Conservation (phyloP, 2,797 vertebrate genomes). For the Rhinella marina region DNA sequence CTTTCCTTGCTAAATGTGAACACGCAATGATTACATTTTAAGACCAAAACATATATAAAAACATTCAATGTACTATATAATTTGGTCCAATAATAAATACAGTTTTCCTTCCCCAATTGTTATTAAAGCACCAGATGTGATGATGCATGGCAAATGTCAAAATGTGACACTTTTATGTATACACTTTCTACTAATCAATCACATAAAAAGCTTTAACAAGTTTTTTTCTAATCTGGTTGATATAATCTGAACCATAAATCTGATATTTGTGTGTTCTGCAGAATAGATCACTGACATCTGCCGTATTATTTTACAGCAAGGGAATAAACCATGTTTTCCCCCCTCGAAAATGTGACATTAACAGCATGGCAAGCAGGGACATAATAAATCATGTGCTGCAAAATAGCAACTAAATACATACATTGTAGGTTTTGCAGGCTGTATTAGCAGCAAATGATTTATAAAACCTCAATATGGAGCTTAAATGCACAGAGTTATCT, state of each 20-base stretch:
- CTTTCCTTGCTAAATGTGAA: conserved; percentile 26
- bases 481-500: too few relatives aligned
- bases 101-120: conserved; percentile 68
- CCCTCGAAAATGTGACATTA: conserved; percentile 23
- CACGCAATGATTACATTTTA: conserved; percentile 45
- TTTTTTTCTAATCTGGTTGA: conserved; percentile 68
- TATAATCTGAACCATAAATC: conserved; percentile 61
- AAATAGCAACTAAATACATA: conserved; percentile 10
- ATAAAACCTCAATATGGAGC: background rate
- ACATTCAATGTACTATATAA: conserved; percentile 65
- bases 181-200: conserved; percentile 71
- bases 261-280: conserved; percentile 66
- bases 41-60: conserved; percentile 62
- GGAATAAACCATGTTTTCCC: conserved; percentile 33
- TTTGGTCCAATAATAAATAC: conserved; percentile 69
- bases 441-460: background rate
- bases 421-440: background rate
- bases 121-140: conserved; percentile 70
- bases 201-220: conserved; percentile 69
- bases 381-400: conserved; percentile 17
- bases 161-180: conserved; percentile 70
- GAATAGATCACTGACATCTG: conserved; percentile 69
- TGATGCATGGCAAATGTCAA: conserved; percentile 70
- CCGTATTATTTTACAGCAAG: conserved; percentile 66
- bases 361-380: background rate